Evolutionary conservation across 2,113 vertebrate genomes (phyloP).

Genomic region (Marmota flaviventris): DNA sequence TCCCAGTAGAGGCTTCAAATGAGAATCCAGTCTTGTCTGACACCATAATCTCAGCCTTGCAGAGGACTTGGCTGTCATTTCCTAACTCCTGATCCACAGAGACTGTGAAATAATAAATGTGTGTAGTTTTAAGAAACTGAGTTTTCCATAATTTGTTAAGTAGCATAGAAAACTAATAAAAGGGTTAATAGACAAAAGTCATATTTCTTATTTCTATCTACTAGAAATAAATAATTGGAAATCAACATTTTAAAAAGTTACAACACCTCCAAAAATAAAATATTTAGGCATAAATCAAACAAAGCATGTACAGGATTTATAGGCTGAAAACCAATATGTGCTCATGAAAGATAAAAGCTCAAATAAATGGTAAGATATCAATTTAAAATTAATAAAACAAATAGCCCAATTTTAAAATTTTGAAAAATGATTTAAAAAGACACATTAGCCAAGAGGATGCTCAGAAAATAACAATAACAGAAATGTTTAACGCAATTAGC

Average conservation of each 20-base stretch:
- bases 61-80: neutral
- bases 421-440: neutral
- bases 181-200: neutral
- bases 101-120: conserved; percentile 8
- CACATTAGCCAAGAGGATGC: neutral
- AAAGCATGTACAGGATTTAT: neutral
- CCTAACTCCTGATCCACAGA: neutral
- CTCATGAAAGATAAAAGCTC: neutral
- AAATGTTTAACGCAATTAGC: neutral
- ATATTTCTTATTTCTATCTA: neutral
- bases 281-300: neutral
- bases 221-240: neutral
- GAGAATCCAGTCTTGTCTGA: neutral
- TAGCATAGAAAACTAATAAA: neutral
- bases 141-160: neutral
- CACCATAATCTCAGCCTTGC: neutral
- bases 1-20: neutral
- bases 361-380: neutral
- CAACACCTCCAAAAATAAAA: neutral
- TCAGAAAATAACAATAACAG: neutral
- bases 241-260: neutral
- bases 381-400: neutral
- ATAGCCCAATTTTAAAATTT: neutral
- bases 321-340: neutral
- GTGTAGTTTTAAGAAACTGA: neutral